Percentiles rank a stretch among this genome's conserved stretches.
These are phyloP conservation scores for Dipus sagitta DNA, from an alignment of 2,797 vertebrate species.

Conservation along the genomic window DNA sequence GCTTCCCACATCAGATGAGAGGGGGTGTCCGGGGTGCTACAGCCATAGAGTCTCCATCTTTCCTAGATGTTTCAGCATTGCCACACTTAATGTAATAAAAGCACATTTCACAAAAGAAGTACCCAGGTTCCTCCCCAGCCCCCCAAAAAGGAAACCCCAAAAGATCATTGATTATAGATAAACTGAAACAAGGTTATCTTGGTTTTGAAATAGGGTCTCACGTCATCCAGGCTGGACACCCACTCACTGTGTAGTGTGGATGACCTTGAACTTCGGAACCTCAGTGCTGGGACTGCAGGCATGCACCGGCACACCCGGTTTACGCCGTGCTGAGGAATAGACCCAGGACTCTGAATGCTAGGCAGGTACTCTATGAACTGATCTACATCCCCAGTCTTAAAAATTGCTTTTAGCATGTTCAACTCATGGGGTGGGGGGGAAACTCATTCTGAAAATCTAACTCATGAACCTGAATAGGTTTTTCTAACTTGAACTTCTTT, in stretches of 20 bases:
- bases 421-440: not conserved
- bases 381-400: not conserved
- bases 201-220: not conserved
- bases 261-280: too few relatives aligned
- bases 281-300: too few relatives aligned
- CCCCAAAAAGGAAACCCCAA: not conserved
- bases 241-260: too few relatives aligned
- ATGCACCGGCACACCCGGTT: too few relatives aligned
- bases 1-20: too few relatives aligned
- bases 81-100: not conserved
- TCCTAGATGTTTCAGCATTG: not conserved
- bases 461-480: not conserved
- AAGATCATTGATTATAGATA: conserved; percentile 5
- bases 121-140: not conserved
- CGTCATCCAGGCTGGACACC: too few relatives aligned
- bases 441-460: not conserved
- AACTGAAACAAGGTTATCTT: not conserved
- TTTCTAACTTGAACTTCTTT: not conserved
- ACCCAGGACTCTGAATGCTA: too few relatives aligned
- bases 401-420: not conserved
- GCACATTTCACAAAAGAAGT: not conserved
- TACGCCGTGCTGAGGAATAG: too few relatives aligned
- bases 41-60: not conserved
- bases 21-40: too few relatives aligned
- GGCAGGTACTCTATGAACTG: too few relatives aligned